Conservation (phyloP, 2,888 invertebrate genomes). For the Augochlorella aurata region DNA sequence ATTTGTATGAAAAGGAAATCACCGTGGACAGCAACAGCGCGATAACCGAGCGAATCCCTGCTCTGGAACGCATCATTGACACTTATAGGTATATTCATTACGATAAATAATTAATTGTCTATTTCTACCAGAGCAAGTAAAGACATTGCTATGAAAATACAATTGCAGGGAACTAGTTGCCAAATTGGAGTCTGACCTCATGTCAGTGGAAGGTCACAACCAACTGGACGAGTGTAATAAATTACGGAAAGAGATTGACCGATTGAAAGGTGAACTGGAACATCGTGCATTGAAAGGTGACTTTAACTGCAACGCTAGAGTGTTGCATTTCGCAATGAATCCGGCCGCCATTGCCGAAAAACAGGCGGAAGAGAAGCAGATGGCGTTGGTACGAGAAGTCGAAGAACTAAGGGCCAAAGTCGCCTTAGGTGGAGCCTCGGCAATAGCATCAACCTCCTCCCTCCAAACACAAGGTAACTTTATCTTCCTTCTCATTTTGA, state of each 20-base stretch:
- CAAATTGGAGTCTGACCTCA: slow-evolving; percentile 86
- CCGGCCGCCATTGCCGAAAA: slow-evolving; percentile 88
- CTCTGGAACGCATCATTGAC: slow-evolving; percentile 88
- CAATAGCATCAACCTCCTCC: slow-evolving; percentile 67
- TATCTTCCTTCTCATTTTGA: not conserved
- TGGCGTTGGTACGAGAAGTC: slow-evolving; percentile 82
- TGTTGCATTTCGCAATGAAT: slow-evolving; percentile 88
- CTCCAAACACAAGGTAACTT: slow-evolving; percentile 75
- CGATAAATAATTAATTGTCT: not conserved
- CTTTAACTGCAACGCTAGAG: slow-evolving; percentile 81
- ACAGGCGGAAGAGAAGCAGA: slow-evolving; percentile 84
- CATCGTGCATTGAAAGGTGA: slow-evolving; percentile 84
- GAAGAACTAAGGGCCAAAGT: slow-evolving; percentile 89
- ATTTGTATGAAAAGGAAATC: slow-evolving; percentile 92
- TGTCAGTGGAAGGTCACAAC: slow-evolving; percentile 72
- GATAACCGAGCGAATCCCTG: slow-evolving; percentile 86
- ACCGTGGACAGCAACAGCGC: slow-evolving; percentile 82
- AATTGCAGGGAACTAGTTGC: slow-evolving; percentile 84
- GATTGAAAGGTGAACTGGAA: slow-evolving; percentile 85
- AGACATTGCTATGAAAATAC: not conserved
- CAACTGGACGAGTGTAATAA: slow-evolving; percentile 77
- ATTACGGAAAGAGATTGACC: slow-evolving; percentile 82
- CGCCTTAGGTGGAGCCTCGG: slow-evolving; percentile 67
- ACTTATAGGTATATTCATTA: slow-evolving; percentile 84
- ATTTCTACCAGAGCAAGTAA: too few species aligned